Base-by-base conservation (phyloP, 2,888 invertebrate species). In the Plagiodera versicolora region DNA sequence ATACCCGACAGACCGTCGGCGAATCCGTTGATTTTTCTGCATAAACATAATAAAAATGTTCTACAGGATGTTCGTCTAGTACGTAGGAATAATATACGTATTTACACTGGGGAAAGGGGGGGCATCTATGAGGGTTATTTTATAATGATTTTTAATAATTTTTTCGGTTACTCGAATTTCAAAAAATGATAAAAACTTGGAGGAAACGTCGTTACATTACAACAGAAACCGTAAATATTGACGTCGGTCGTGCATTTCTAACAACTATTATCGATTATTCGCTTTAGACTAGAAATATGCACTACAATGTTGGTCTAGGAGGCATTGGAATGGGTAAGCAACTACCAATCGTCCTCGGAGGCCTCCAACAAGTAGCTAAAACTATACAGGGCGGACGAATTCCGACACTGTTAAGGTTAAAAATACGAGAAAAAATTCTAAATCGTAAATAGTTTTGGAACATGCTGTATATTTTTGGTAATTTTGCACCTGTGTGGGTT, bases 1-100 rank as follows among this genome's bases (percentile, higher is more conserved):
- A 89, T 84, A 56, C 85, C 86, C 32, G 87, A 85, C 67, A 90
- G 84, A 52, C 90, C 89, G 46, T 88, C 86, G 51, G 89, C 88
- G 71, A 90, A 81, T 72, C 89, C 89, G 79, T 87, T 88, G 73
- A 90, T 80, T 70, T 88, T 86, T 76, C 89, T 90, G 67, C 62
- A 63, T 65, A 60, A 65, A 65, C 59, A 49, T 49, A 55, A 54
- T 50, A 47, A 60, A 60, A 20, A 50, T 11, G 50, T 17, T 58
- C 63, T 57, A 61, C 24, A 60, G 47, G 57, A 45, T 45, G 54
- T 30, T 32, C 19, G 2, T 24, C 24, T 11, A 44, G 20, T 53
- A 53, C 44, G 6, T 24, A 39, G 4, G 4, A n/a, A 39, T 39
- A 32, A 32, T 9, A 32, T 39, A 3, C 3, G 11, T 14, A 32